A percentile compares a stretch with the other conserved stretches of the same genome.
These are phyloP conservation scores for Cyanoramphus novaezelandiae DNA, from an alignment of 2,113 vertebrate species.

Conservation along the genomic window DNA sequence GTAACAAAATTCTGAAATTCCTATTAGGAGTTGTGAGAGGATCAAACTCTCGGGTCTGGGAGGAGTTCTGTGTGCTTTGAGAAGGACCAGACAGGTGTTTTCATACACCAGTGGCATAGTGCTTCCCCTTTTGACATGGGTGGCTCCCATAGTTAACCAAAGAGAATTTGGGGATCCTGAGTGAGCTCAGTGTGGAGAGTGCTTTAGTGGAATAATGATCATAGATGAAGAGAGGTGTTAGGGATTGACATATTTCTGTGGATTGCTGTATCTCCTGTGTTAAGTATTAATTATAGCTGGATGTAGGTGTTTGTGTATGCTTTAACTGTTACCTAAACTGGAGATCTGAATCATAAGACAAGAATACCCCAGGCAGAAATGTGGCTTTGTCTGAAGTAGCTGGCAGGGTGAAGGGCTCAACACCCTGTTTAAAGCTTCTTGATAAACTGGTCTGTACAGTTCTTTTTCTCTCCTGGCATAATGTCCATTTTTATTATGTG, in stretches of 20 bases:
- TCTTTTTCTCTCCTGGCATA: background rate
- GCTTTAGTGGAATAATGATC: background rate
- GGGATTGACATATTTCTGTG: background rate
- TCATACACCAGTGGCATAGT: background rate
- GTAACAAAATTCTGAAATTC: background rate
- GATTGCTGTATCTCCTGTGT: background rate
- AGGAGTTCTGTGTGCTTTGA: background rate
- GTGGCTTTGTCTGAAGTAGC: background rate
- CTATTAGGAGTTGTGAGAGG: background rate
- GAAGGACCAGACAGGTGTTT: background rate
- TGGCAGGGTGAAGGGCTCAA: background rate
- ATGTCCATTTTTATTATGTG: background rate
- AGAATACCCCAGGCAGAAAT: background rate
- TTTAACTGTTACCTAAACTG: slow-evolving; percentile 1
- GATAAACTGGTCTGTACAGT: background rate
- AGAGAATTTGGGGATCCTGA: background rate
- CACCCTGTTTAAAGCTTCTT: background rate
- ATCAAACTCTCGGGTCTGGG: background rate
- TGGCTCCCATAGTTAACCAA: background rate
- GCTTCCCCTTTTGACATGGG: background rate
- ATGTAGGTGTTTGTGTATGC: background rate
- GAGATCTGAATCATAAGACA: background rate
- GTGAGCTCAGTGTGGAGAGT: background rate
- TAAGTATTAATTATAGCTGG: slow-evolving; percentile 23
- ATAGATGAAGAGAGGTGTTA: background rate